Conservation (phyloP, 2,113 vertebrate genomes). For the Hassar affinis region DNA sequence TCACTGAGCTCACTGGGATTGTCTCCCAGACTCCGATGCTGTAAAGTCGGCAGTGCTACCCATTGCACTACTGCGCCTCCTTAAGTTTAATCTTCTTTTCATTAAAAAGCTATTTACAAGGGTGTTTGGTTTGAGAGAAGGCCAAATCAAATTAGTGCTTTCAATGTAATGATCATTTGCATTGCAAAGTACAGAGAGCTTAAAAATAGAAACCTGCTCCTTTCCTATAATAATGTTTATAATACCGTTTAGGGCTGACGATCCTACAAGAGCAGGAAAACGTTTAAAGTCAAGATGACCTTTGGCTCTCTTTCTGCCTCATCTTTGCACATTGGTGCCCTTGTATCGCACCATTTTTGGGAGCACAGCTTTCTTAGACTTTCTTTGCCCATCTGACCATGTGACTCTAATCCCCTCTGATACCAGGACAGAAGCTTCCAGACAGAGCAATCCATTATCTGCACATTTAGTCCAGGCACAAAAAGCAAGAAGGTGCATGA, state of each 20-base stretch:
- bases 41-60: not conserved
- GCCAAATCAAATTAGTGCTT: not conserved
- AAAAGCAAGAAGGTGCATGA: not conserved
- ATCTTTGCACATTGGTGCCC: not conserved
- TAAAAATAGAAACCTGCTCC: not conserved
- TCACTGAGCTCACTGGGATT: not conserved
- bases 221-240: not conserved
- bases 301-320: not conserved
- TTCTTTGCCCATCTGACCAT: slow-evolving; percentile 12
- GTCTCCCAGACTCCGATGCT: not conserved
- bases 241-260: not conserved
- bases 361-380: not conserved
- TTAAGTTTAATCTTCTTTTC: not conserved
- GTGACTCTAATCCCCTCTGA: slow-evolving; percentile 19
- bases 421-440: slow-evolving; percentile 23
- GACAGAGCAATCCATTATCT: slow-evolving; percentile 34
- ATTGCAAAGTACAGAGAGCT: not conserved
- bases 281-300: not conserved
- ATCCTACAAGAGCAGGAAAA: not conserved
- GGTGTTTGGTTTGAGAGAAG: not conserved
- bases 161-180: not conserved
- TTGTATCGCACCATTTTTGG: not conserved
- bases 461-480: slow-evolving; percentile 19
- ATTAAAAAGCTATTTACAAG: not conserved
- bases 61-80: not conserved